These are phyloP conservation scores for Talpa occidentalis DNA, from an alignment of 2,113 vertebrate species.

Conservation along the genomic window DNA sequence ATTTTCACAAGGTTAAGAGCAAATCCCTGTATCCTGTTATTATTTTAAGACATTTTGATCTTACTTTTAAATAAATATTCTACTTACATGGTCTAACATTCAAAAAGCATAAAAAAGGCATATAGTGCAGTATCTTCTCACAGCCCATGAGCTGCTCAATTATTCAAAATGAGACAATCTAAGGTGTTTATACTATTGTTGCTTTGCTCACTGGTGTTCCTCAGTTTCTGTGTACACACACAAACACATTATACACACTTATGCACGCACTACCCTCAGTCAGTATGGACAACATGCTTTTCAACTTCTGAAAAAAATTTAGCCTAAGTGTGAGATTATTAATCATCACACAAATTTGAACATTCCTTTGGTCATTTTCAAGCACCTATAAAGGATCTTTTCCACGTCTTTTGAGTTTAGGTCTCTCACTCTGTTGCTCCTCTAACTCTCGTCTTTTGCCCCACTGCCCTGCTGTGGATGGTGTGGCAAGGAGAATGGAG, in stretches of 20 bases:
- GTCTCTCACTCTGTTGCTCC: not conserved
- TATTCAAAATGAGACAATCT: not conserved
- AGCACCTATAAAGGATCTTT: not conserved
- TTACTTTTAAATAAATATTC: not conserved
- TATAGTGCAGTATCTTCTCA: not conserved
- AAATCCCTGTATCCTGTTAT: not conserved
- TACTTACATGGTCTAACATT: not conserved
- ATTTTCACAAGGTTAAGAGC: not conserved
- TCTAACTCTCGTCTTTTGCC: not conserved
- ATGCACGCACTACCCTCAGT: not conserved
- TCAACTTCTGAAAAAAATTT: conserved; percentile 11
- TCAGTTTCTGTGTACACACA: not conserved
- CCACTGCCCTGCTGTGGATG: not conserved
- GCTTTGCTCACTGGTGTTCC: not conserved
- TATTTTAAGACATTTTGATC: not conserved
- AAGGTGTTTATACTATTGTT: not conserved
- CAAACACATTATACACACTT: not conserved
- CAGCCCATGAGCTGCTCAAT: not conserved
- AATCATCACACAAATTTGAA: not conserved
- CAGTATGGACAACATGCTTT: not conserved
- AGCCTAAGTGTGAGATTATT: not conserved
- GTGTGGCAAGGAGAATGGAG: not conserved
- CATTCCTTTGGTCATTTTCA: not conserved
- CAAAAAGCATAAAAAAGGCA: not conserved
- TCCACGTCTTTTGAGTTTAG: not conserved